Conservation (phyloP, 1,140 invertebrate species). For the Saccostrea cuccullata region DNA sequence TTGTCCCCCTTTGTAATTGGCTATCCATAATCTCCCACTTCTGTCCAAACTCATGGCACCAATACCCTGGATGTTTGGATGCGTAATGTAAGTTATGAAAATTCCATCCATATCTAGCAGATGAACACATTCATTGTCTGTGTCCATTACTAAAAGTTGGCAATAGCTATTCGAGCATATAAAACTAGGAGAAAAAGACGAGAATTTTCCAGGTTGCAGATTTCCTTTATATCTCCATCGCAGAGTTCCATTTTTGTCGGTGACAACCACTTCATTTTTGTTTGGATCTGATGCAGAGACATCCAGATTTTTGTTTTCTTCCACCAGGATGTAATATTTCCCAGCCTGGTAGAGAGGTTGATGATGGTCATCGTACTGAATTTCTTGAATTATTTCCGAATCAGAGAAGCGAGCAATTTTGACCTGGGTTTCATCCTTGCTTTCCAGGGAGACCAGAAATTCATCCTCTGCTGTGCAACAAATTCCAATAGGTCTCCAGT, state of each 20-base stretch:
- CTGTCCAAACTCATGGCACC: slow-evolving; percentile 5
- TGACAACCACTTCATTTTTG: slow-evolving; percentile 23
- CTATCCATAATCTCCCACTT: slow-evolving; percentile 3
- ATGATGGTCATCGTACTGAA: slow-evolving; percentile 3
- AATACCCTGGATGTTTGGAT: background rate
- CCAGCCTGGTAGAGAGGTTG: background rate
- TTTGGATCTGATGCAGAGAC: slow-evolving; percentile 5
- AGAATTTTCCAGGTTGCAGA: background rate
- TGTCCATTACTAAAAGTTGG: slow-evolving; percentile 12
- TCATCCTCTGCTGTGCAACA: background rate
- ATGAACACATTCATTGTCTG: slow-evolving; percentile 1
- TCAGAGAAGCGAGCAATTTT: slow-evolving; percentile 16
- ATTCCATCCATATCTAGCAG: slow-evolving; percentile 2
- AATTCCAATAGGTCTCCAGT: background rate
- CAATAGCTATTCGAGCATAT: background rate
- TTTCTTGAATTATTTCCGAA: background rate
- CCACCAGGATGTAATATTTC: slow-evolving; percentile 1
- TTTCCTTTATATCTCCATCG: slow-evolving; percentile 15
- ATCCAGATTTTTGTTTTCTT: slow-evolving; percentile 18
- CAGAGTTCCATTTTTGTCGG: background rate
- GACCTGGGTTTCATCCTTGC: slow-evolving; percentile 10
- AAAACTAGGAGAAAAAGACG: slow-evolving; percentile 3
- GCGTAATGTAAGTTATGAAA: background rate
- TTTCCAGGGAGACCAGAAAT: slow-evolving; percentile 9
- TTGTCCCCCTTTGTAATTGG: slow-evolving; percentile 4